Base-by-base conservation (phyloP, 1,140 invertebrate species). In the Drosophila sp. region DNA sequence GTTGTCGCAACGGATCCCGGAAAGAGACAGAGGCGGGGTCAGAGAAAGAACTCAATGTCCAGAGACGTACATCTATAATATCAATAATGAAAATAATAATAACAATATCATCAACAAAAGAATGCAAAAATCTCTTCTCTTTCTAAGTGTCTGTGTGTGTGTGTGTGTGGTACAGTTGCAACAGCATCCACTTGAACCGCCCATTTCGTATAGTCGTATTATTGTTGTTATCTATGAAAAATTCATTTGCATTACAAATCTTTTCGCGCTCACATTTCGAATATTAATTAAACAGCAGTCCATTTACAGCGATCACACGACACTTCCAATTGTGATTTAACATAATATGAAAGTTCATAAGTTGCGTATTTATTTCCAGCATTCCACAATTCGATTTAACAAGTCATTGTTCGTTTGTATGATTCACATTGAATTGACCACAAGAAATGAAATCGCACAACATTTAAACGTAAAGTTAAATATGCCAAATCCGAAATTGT, bases 261-360 rank as follows among this genome's bases (percentile, higher is more conserved):
- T 41, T 14, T 53, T 61, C 56, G 29, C 75, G 69, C 45, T 61
- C 64, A 43, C 63, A 61, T 43, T 81, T 78, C 27, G 70, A 82
- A 82, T 81, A 62, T 82, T 40, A 78, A 81, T 81, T 45, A 66
- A 16, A n/a, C 21, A 25, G 48, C 48, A 18, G 16, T 14, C 14
- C 21, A 73, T 46, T 21, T 16, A 36, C n/a, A 29, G n/a, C 25
- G 43, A 56, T 69, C 62, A 50, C 58, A 16, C 51, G 38, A 7
- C 41, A 8, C 16, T 54, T 21, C 14, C 38, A 4, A 34, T 56
- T 40, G 7, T 14, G 14, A 48, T 38, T 13, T 16, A n/a, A n/a
- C n/a, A n/a, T n/a, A n/a, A n/a, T n/a, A n/a, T n/a, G n/a, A n/a
- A n/a, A n/a, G n/a, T n/a, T n/a, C n/a, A n/a, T n/a, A n/a, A n/a